Percentiles rank a stretch among this genome's conserved stretches.
Evolutionary conservation across 2,888 invertebrate genomes (phyloP).

Genomic region (Anarsia innoxiella): DNA sequence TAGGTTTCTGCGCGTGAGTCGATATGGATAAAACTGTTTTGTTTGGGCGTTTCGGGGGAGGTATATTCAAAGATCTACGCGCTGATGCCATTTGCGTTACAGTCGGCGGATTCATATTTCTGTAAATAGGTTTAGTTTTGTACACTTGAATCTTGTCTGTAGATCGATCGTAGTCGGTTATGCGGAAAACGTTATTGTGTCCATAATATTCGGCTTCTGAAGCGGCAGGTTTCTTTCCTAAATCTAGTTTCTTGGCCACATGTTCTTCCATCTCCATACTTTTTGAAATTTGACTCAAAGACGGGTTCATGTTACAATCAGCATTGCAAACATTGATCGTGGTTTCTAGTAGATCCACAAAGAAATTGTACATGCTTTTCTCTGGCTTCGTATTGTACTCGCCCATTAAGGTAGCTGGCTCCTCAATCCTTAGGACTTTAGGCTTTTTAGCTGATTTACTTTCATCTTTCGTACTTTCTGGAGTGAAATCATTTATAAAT

Average conservation of each 20-base stretch:
- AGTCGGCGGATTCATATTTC: background rate
- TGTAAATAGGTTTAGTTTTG: background rate
- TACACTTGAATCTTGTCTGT: conserved; percentile 3
- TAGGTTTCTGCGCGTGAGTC: too few relatives aligned
- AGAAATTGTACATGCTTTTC: conserved; percentile 43
- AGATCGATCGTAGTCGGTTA: background rate
- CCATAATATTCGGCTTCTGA: background rate
- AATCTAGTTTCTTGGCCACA: conserved; percentile 30
- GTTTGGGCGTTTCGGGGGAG: background rate
- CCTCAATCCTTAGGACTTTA: conserved; percentile 19
- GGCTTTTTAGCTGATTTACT: conserved; percentile 17
- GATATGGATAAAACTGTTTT: too few relatives aligned
- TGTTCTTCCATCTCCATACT: conserved; percentile 38
- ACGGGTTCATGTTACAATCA: conserved; percentile 15
- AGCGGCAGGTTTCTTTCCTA: conserved; percentile 8
- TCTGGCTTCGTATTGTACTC: conserved; percentile 16
- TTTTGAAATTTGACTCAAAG: conserved; percentile 31
- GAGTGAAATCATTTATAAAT: too few relatives aligned
- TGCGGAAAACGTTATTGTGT: background rate
- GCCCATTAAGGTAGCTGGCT: conserved; percentile 27
- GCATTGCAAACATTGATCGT: conserved; percentile 39
- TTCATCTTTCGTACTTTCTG: too few relatives aligned
- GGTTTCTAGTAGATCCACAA: conserved; percentile 46
- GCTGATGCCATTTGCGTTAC: background rate
- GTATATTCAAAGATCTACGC: background rate